Base-by-base conservation (phyloP, 2,797 vertebrate species). In the Catostomus latipinnis region DNA sequence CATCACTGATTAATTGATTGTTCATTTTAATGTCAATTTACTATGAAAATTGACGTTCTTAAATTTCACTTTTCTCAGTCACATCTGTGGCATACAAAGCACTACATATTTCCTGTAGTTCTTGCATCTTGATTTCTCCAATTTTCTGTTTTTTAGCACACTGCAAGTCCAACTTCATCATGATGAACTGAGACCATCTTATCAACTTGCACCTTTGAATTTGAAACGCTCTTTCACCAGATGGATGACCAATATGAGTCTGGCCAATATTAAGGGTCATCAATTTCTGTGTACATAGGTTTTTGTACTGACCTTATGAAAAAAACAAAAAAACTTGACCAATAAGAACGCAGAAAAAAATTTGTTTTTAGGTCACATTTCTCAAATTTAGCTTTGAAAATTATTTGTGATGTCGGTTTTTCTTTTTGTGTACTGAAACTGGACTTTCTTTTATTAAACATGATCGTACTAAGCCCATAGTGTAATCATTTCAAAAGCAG, bases 111-210 rank as follows among this genome's bases (percentile, higher is more conserved):
- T 16, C 4, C 13, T 53, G 50, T 11, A 52, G 50, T 1, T 11
- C 50, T 11, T 52, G 50, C 50, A 52, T 52, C 8, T 6, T 34
- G 14, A 78, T 52, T 52, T 52, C 11, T 9, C 8, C 11, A 11
- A 8, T 52, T 52, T 9, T 52, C 50, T 52, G 1, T 52, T 52
- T 52, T 11, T 8, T 52, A 99, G 98, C 97, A 86, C 97, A 99
- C 84, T 99, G 98, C 91, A 99, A 99, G 90, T 97, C 97, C 49
- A 99, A 98, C 90, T 99, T 99, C 90, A 99, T 99, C 88, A 95
- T 99, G 96, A 94, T 99, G 83, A 97, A 94, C 89, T 95, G 89
- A 94, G 71, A 57, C 48, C 45, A 18, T 61, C 8, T 46, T 2
- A 43, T 0, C 43, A 5, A 16, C 56, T 74, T 58, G 7, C 5